A percentile compares a stretch with the other conserved stretches of the same genome.
phyloP scores from a whole-genome alignment of 53 echinoderm and acorn worm species.

The Crossaster papposus region DNA sequence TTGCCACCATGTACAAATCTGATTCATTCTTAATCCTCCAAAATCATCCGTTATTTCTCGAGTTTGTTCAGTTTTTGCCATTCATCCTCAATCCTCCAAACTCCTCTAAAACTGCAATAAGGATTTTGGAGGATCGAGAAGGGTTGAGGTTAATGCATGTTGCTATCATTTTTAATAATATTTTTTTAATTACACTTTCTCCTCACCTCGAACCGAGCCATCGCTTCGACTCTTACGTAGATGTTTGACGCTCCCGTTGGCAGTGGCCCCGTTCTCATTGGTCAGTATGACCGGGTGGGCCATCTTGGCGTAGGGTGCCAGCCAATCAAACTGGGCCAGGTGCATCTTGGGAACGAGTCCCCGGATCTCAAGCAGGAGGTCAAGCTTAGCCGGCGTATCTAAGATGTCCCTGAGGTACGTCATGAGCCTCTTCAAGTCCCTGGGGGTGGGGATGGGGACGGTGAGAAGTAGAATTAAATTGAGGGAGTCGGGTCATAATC shows the following conservation, averaged over 20 bases:
- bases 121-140: no score
- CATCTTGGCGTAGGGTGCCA: constrained; percentile 94
- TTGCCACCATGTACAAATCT: no score
- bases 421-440: constrained; percentile 82
- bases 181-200: background rate
- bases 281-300: constrained; percentile 73
- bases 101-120: no score
- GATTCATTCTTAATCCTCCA: no score
- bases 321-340: constrained; percentile 77
- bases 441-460: background rate
- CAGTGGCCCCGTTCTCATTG: background rate
- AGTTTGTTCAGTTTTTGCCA: no score
- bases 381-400: constrained; percentile 88
- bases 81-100: no score
- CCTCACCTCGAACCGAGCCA: constrained; percentile 41
- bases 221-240: constrained; percentile 47
- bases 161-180: no score
- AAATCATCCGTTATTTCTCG: no score
- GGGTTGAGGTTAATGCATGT: no score
- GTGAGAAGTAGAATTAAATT: background rate
- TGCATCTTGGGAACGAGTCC: constrained; percentile 78
- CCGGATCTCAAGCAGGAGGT: constrained; percentile 88
- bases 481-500: background rate
- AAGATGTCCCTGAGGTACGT: constrained; percentile 70
- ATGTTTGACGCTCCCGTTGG: constrained; percentile 45